Evolutionary conservation across 2,113 vertebrate species (phyloP).

Genomic region (Etia nguti): DNA sequence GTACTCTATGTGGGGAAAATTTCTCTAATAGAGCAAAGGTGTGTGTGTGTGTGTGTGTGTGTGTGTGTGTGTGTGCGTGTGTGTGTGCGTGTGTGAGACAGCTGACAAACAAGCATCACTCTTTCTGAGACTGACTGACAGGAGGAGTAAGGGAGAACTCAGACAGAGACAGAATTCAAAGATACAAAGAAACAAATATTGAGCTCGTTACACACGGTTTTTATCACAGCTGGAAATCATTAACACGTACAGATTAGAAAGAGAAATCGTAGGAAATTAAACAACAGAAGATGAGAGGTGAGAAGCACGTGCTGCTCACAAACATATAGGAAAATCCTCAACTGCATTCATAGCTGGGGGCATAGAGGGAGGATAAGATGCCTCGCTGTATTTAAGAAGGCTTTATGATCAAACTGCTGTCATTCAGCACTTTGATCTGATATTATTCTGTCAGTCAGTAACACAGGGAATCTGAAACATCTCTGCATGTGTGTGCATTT

Average conservation of each 20-base stretch:
- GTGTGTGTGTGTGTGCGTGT: not conserved
- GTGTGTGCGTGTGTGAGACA: slow-evolving; percentile 6
- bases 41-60: not conserved
- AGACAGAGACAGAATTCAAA: not conserved
- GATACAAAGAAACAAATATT: not conserved
- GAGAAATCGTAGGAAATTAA: not conserved
- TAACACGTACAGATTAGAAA: slow-evolving; percentile 5
- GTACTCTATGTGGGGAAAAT: not conserved
- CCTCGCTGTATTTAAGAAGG: not conserved
- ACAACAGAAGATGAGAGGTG: not conserved
- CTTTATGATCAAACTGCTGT: not conserved
- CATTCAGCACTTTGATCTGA: slow-evolving; percentile 24
- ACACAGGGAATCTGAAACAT: not conserved
- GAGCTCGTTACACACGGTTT: not conserved
- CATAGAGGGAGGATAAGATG: not conserved
- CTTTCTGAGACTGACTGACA: slow-evolving; percentile 35
- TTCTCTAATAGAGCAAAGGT: not conserved
- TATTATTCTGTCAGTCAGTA: not conserved
- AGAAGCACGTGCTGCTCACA: not conserved
- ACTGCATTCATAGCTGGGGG: not conserved
- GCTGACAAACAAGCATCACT: slow-evolving; percentile 40
- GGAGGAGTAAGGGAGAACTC: not conserved
- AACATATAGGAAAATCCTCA: not conserved
- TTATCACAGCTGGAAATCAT: slow-evolving; percentile 12
- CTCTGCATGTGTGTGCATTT: not conserved